Conservation (phyloP, 2,888 invertebrate species). For the Campoletis raptor region DNA sequence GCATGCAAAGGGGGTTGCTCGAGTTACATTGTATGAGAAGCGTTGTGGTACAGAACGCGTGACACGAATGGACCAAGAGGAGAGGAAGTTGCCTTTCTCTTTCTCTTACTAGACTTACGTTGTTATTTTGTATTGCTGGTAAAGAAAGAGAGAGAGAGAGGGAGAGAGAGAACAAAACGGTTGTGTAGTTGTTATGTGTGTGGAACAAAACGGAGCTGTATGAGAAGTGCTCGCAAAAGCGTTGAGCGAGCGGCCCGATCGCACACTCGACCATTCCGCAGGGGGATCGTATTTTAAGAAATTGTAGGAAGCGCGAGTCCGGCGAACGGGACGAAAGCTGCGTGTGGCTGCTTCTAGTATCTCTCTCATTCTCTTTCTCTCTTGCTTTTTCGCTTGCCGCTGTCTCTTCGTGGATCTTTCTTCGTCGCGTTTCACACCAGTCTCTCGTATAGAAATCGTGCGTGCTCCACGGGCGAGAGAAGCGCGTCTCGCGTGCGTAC, state of each 20-base stretch:
- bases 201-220: constrained; percentile 70
- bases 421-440: constrained; percentile 47
- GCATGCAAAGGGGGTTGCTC: constrained; percentile 50
- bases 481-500: constrained; percentile 67
- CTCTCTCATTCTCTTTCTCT: constrained; percentile 64
- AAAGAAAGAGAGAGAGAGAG: constrained; percentile 48
- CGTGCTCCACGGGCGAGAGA: constrained; percentile 62
- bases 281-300: constrained; percentile 81
- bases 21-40: constrained; percentile 71
- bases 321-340: constrained; percentile 78
- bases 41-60: constrained; percentile 55
- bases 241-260: constrained; percentile 49
- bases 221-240: constrained; percentile 73
- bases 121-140: constrained; percentile 45
- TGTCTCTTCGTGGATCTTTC: constrained; percentile 58
- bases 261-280: constrained; percentile 73
- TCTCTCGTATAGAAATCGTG: constrained; percentile 63
- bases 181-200: constrained; percentile 26
- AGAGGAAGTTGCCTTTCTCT: constrained; percentile 51
- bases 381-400: constrained; percentile 33
- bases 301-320: constrained; percentile 79
- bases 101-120: neutral
- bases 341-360: constrained; percentile 68
- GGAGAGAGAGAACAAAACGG: constrained; percentile 43
- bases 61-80: constrained; percentile 67